A percentile compares a stretch with the other conserved stretches of the same genome.
These are phyloP conservation scores for Graphium colonna DNA, from an alignment of 2,888 invertebrate genomes.

Conservation along the genomic window DNA sequence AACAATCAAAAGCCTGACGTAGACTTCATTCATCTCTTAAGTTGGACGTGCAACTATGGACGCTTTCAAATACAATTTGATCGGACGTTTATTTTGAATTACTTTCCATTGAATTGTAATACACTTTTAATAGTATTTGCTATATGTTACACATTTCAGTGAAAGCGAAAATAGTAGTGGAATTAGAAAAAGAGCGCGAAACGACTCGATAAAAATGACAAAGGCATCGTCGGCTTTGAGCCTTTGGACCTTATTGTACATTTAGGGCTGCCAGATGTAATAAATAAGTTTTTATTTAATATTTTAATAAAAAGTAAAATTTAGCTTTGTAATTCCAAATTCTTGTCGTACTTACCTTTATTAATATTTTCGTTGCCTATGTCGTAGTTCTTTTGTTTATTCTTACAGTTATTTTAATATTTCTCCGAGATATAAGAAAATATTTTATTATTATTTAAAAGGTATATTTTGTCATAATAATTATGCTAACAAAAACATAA, in stretches of 20 bases:
- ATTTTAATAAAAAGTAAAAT: too few species aligned
- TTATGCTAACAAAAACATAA: too few species aligned
- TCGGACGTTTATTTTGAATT: background rate
- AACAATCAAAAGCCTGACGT: too few species aligned
- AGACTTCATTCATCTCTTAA: background rate
- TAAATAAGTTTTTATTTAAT: background rate
- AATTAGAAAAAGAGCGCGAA: conserved; percentile 37
- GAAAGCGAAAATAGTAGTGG: conserved; percentile 61
- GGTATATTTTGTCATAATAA: too few species aligned
- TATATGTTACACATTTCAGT: conserved; percentile 50
- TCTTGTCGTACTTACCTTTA: too few species aligned
- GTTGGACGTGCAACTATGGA: background rate
- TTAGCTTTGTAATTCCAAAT: too few species aligned
- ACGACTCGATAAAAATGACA: conserved; percentile 31
- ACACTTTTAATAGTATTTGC: conserved; percentile 21
- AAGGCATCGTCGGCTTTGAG: conserved; percentile 23
- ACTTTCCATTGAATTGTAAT: conserved; percentile 26
- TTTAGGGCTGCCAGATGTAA: conserved; percentile 13
- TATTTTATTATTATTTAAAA: background rate
- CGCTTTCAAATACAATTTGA: conserved; percentile 19
- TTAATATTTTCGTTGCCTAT: too few species aligned
- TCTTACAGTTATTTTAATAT: background rate
- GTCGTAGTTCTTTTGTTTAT: background rate
- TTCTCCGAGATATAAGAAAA: background rate
- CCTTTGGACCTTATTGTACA: conserved; percentile 5